Percentiles rank a stretch among this genome's conserved stretches.
Evolutionary conservation across 1,140 invertebrate species (phyloP).

Genomic region (Plodia interpunctella): DNA sequence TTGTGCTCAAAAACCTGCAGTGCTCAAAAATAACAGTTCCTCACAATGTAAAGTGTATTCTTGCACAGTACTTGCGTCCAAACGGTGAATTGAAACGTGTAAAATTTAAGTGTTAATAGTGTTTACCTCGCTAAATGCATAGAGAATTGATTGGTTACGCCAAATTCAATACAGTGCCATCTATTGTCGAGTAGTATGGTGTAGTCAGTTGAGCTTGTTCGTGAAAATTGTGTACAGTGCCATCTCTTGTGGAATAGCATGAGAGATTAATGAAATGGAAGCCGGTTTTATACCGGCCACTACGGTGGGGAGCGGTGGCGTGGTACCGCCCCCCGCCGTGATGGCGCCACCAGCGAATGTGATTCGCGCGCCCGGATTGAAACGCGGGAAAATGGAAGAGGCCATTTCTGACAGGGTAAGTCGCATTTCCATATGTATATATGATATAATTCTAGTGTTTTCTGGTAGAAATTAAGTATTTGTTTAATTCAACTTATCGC

Average conservation of each 20-base stretch:
- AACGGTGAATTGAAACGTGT: constrained; percentile 53
- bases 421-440: constrained; percentile 29
- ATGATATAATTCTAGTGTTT: background rate
- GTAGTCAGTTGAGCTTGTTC: background rate
- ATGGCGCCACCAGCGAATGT: constrained; percentile 72
- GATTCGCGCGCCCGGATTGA: constrained; percentile 83
- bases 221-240: constrained; percentile 27
- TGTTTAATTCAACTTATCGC: too few species aligned
- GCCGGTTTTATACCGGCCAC: constrained; percentile 69
- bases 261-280: constrained; percentile 56
- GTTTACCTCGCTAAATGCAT: constrained; percentile 14
- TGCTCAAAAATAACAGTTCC: constrained; percentile 51
- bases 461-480: too few species aligned
- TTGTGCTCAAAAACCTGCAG: constrained; percentile 38
- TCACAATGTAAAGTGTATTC: constrained; percentile 56
- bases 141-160: constrained; percentile 28
- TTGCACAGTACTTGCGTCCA: constrained; percentile 43
- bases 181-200: constrained; percentile 33
- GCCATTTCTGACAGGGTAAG: constrained; percentile 86
- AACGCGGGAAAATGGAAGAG: constrained; percentile 84
- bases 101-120: constrained; percentile 24
- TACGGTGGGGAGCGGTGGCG: constrained; percentile 31
- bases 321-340: constrained; percentile 41
- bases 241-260: constrained; percentile 52
- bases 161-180: constrained; percentile 41